Conservation (phyloP, 1,140 invertebrate species). For the Diprion similis region DNA sequence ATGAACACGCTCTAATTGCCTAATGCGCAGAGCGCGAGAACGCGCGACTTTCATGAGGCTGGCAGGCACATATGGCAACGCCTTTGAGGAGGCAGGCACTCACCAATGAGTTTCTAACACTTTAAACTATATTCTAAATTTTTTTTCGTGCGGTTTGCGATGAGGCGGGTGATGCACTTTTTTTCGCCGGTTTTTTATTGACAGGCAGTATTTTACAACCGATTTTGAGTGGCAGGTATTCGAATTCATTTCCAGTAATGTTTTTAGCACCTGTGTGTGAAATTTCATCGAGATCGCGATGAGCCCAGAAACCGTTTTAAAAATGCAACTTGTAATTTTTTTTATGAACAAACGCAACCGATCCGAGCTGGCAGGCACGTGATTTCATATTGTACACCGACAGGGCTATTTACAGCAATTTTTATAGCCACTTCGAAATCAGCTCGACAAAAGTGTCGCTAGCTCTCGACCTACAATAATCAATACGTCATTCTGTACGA, state of each 20-base stretch:
- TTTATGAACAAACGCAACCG: no score
- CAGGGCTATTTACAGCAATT: no score
- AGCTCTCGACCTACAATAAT: no score
- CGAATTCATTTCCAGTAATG: conserved; percentile 9
- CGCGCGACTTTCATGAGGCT: conserved; percentile 1
- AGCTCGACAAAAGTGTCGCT: no score
- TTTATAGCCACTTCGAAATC: no score
- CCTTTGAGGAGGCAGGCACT: conserved; percentile 10
- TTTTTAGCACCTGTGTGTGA: conserved; percentile 2
- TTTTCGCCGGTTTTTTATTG: conserved; percentile 12
- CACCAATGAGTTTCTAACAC: conserved; percentile 13
- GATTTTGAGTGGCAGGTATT: conserved; percentile 15
- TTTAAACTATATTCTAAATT: not conserved
- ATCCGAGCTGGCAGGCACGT: no score
- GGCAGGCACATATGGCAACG: no score
- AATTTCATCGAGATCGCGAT: not conserved
- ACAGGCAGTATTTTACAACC: conserved; percentile 10
- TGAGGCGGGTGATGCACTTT: not conserved
- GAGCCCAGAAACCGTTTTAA: not conserved
- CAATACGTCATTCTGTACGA: no score
- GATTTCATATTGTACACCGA: no score
- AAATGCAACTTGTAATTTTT: not conserved
- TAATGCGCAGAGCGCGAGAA: not conserved
- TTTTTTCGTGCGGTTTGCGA: conserved; percentile 7
- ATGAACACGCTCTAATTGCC: not conserved